These are phyloP conservation scores for Xanthia icteritia DNA, from an alignment of 2,888 invertebrate genomes.

Conservation along the genomic window DNA sequence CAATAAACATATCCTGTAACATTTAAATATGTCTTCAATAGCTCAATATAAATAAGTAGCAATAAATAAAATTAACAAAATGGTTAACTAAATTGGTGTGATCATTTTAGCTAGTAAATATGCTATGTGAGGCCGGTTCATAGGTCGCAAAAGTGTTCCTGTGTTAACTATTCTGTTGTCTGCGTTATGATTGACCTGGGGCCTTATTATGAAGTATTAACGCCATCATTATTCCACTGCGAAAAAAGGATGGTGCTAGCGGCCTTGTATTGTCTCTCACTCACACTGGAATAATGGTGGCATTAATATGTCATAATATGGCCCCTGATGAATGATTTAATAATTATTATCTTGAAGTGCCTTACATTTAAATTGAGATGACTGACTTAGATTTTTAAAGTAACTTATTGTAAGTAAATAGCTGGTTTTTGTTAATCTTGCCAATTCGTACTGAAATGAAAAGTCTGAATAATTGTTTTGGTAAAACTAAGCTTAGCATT, in stretches of 20 bases:
- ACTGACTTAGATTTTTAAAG: neutral
- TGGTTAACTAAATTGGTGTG: too few relatives aligned
- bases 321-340: too few relatives aligned
- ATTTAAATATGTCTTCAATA: conserved; percentile 28
- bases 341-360: neutral
- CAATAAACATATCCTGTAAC: conserved; percentile 85
- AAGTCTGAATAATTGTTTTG: neutral
- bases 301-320: too few relatives aligned
- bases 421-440: neutral
- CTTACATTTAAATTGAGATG: neutral
- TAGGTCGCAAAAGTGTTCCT: too few relatives aligned
- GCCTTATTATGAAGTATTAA: too few relatives aligned
- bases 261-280: too few relatives aligned
- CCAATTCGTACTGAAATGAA: neutral
- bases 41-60: conserved; percentile 6
- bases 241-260: too few relatives aligned
- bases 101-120: neutral
- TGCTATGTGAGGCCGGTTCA: too few relatives aligned
- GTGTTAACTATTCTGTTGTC: neutral
- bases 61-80: conserved; percentile 23
- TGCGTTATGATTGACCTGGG: neutral
- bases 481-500: neutral
- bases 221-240: too few relatives aligned
- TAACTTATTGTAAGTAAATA: too few relatives aligned
- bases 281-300: too few relatives aligned